Evolutionary conservation across 2,113 vertebrate species (phyloP), one percentile per base, ranked within the genome.

Genomic region (Nycticorax nycticorax): DNA sequence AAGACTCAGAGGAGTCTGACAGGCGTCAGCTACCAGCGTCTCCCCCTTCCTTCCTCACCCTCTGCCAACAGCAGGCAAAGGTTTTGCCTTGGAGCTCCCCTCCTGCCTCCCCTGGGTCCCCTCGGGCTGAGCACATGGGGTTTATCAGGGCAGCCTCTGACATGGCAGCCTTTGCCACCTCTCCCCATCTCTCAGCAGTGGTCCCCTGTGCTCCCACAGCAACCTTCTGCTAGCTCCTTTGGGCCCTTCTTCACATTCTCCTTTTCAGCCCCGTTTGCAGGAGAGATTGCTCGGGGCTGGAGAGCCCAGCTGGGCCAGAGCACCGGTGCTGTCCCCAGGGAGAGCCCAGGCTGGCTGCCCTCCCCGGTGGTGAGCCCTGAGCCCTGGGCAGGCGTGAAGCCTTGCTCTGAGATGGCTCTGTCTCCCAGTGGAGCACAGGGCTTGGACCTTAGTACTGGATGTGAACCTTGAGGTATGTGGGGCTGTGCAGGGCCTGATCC

Each of bases 181-280:
- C 41, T 73, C 48, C 6, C 15, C 1, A 0, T 21, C 50, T 50
- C 35, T 41, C 57, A 41, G 59, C 2, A 1, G 35, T 10, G 19
- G 8, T 57, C 50, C 56, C n/a, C 28, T 64, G 16, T 57, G 35
- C 59, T 74, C 26, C 35, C 4, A 28, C 56, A 37, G 37, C 43
- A 57, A 22, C 21, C 43, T 57, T 41, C 39, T 73, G 41, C 50
- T 27, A 45, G 21, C 5, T 12, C 48, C 12, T 66, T 48, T 19
- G n/a, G 22, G 12, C 41, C 37, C 24, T 53, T 62, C 47, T 73
- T 27, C 28, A 47, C 33, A 8, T 16, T 74, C 13, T 53, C 14
- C 27, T 72, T 55, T 39, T 47, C 18, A 53, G 28, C 52, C 10
- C 28, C 33, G 9, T 48, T 39, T 55, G 47, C 16, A 39, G n/a